Evolutionary conservation across 2,113 vertebrate genomes (phyloP), one percentile per base, ranked within the genome.

Genomic region (Nannospalax galili): DNA sequence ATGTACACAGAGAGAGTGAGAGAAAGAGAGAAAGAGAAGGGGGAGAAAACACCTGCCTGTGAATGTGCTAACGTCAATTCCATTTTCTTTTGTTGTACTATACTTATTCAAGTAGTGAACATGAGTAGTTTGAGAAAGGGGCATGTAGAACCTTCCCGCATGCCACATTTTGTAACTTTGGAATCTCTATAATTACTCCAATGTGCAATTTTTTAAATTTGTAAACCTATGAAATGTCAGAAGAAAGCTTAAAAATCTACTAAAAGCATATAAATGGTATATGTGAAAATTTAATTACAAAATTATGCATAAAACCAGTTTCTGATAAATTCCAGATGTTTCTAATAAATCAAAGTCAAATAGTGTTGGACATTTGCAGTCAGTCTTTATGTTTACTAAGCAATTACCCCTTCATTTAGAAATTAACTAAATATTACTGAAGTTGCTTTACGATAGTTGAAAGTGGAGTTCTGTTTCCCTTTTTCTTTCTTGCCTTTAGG

Each of bases 261-360:
- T 86, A 35, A 84, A 86, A 88, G 32, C 3, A 32, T 74, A 45
- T 73, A 75, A 52, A 52, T 90, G 87, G 52, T 78, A 20, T 2
- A n/a, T 88, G 1, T 56, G 22, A 81, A 67, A 77, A 42, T 80
- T 78, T 95, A 82, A 91, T 91, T 90, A 9, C 64, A 78, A 82
- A 62, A 74, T 40, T 82, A 70, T 65, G 69, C 0, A 17, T 89
- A 70, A 86, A n/a, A 90, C 75, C 7, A 80, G 20, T 81, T 74
- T 2, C 9, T 64, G 16, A 48, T 94, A 75, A 62, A 90, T 60
- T 88, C 70, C 45, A 93, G 37, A 92, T 74, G 2, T 14, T 42
- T 74, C 9, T 22, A 56, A 48, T 92, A 93, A 88, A 75, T 84
- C 48, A 92, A 94, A 96, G 32, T 45, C 67, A 89, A 65, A 90